Evolutionary conservation across 2,113 vertebrate genomes (phyloP).

Genomic region (Hemichromis elongatus): DNA sequence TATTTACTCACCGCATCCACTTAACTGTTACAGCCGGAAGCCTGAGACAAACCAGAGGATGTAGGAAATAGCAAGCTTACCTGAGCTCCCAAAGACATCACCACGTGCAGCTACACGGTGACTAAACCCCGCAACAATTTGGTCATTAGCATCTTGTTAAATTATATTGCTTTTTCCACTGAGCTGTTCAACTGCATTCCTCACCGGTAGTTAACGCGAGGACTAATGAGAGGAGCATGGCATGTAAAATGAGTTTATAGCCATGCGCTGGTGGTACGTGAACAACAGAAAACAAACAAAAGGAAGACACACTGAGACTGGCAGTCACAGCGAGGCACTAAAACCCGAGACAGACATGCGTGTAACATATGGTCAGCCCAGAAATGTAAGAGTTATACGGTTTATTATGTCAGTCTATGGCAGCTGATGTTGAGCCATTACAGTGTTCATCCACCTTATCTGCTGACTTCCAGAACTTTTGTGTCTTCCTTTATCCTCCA

Average conservation of each 20-base stretch:
- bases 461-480: background rate
- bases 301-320: background rate
- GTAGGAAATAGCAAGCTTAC: background rate
- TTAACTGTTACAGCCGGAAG: background rate
- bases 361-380: background rate
- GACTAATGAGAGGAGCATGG: slow-evolving; percentile 66
- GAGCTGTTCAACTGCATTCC: slow-evolving; percentile 71
- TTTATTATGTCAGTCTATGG: background rate
- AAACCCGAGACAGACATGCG: background rate
- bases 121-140: slow-evolving; percentile 63
- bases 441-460: background rate
- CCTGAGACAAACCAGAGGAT: background rate
- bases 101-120: slow-evolving; percentile 6
- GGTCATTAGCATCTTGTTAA: slow-evolving; percentile 74
- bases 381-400: background rate
- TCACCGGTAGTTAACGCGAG: slow-evolving; percentile 64
- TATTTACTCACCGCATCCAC: background rate
- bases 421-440: background rate
- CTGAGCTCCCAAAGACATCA: background rate
- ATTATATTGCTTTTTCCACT: slow-evolving; percentile 79
- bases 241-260: slow-evolving; percentile 70
- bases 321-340: background rate
- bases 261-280: slow-evolving; percentile 26
- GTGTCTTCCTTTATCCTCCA: background rate
- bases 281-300: slow-evolving; percentile 21